Conservation (phyloP, 2,888 invertebrate species). For the Hypomecis atomaria region DNA sequence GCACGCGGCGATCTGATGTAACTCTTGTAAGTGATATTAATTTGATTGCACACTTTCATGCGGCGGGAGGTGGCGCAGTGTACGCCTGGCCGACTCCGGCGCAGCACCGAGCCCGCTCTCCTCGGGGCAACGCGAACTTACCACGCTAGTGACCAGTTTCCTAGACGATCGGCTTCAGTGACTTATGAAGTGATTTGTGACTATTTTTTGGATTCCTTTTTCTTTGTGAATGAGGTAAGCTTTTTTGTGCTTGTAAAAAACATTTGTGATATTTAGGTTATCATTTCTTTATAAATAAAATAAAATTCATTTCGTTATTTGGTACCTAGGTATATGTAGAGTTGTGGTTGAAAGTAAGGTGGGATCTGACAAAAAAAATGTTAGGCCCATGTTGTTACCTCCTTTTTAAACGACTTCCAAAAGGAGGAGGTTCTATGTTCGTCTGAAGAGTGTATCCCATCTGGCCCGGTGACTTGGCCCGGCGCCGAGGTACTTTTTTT, state of each 20-base stretch:
- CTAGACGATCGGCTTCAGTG: conserved; percentile 30
- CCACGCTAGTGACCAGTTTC: conserved; percentile 24
- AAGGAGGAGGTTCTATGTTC: too few species aligned
- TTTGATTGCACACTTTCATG: conserved; percentile 75
- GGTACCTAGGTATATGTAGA: too few species aligned
- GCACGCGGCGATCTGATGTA: conserved; percentile 64
- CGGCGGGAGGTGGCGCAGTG: conserved; percentile 59
- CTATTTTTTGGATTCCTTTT: conserved; percentile 15
- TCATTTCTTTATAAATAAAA: too few species aligned
- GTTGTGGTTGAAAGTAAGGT: too few species aligned
- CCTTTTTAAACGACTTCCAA: too few species aligned
- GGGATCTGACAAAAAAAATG: too few species aligned
- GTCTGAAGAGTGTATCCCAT: too few species aligned
- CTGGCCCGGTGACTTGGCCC: too few species aligned
- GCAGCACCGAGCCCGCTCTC: conserved; percentile 55
- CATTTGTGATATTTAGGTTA: not conserved
- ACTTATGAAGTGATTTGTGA: conserved; percentile 26
- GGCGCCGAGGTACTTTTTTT: too few species aligned
- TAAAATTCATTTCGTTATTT: too few species aligned
- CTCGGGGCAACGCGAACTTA: conserved; percentile 49
- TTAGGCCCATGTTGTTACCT: too few species aligned
- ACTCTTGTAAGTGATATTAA: conserved; percentile 70
- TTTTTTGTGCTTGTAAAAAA: not conserved
- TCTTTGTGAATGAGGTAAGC: conserved; percentile 28
- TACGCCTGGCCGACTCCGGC: conserved; percentile 65